Evolutionary conservation across 2,888 invertebrate species (phyloP), one percentile per base, ranked within the genome.

Genomic region (Macrosoma leucophasiata): DNA sequence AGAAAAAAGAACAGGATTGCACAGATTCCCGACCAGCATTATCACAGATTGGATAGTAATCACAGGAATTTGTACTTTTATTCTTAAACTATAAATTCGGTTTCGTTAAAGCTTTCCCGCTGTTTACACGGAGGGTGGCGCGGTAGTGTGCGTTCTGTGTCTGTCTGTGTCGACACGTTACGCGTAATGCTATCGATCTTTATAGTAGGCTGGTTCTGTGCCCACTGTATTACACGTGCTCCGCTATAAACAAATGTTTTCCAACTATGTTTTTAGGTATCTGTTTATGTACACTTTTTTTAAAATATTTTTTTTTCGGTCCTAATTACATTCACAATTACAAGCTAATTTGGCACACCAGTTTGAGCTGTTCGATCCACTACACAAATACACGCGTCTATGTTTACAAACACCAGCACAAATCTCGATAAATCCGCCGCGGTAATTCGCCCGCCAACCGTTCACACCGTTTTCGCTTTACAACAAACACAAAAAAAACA

Each of bases 171-270:
- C 67, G 62, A 59, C 59, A 64, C 63, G 74, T 82, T 82, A 81
- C 77, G 84, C 84, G 84, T 84, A 82, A 78, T 84, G 76, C 65
- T 84, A 84, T 85, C 82, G 84, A 84, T 84, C 84, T 70, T 62
- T 65, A 78, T 81, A 79, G 68, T 75, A 76, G 70, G 70, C n/a
- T n/a, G 65, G 70, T 67, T 68, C 61, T 51, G 65, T 56, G 62
- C 52, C 48, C 52, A 66, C 56, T 55, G 52, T 62, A 61, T 64
- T 57, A 61, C 62, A 64, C 58, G 59, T 62, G 58, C 43, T 39
- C 44, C 46, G 39, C 33, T 45, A 48, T 49, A 43, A 50, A 53
- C 48, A 48, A 44, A 40, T 37, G 41, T 35, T 40, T 46, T 39
- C 37, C 38, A 32, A 43, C 25, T 37, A 19, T 26, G 20, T 33